Evolutionary conservation across 1,140 invertebrate genomes (phyloP).

Genomic region (Sipha flava): DNA sequence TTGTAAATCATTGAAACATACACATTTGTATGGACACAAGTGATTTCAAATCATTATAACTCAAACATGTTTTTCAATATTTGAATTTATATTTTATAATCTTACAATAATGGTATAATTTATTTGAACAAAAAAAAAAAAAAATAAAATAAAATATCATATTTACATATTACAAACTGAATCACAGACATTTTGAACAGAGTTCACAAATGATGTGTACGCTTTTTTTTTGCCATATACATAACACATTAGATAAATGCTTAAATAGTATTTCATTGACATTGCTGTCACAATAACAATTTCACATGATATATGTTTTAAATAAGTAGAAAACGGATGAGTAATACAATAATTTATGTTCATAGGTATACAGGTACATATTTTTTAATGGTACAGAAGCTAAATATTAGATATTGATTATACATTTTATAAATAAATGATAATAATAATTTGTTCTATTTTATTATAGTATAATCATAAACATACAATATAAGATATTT

Average conservation of each 20-base stretch:
- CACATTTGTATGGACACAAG: too few relatives aligned
- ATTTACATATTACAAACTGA: constrained; percentile 14
- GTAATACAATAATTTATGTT: background rate
- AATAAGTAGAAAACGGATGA: background rate
- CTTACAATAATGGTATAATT: constrained; percentile 28
- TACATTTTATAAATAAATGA: background rate
- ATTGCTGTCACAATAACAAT: background rate
- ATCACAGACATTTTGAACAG: constrained; percentile 30
- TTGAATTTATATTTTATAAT: constrained; percentile 22
- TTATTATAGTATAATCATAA: background rate
- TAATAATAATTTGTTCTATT: background rate
- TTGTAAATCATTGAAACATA: too few relatives aligned
- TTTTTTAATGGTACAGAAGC: background rate
- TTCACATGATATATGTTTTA: background rate
- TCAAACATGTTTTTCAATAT: background rate
- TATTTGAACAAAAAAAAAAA: constrained; percentile 24
- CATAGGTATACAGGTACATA: background rate
- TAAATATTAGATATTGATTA: background rate
- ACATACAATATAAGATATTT: background rate
- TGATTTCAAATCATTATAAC: too few relatives aligned
- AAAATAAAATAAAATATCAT: background rate
- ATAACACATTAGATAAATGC: background rate
- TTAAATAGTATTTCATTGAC: background rate
- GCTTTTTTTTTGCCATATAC: background rate
- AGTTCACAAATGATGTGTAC: constrained; percentile 28